These are phyloP conservation scores for Marmota flaviventris DNA, from an alignment of 2,113 vertebrate genomes.

Conservation along the genomic window DNA sequence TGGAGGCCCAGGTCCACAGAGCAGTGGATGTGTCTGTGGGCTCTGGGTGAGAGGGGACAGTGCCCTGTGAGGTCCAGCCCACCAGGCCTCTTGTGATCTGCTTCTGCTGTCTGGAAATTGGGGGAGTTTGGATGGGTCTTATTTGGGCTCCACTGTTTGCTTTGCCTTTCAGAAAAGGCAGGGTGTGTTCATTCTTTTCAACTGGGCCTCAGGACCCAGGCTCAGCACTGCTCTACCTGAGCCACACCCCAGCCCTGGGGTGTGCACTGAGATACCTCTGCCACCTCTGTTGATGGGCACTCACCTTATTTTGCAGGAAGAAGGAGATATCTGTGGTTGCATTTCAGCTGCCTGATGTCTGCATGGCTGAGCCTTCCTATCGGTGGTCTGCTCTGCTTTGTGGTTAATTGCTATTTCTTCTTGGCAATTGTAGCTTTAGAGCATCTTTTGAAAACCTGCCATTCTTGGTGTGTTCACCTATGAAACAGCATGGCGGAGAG, in stretches of 20 bases:
- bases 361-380: neutral
- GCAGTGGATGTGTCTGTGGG: neutral
- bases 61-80: neutral
- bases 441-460: neutral
- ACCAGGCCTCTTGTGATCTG: neutral
- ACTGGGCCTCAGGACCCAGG: neutral
- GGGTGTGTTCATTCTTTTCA: neutral
- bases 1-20: neutral
- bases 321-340: neutral
- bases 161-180: conserved; percentile 18
- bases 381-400: neutral
- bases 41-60: neutral
- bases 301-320: neutral
- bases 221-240: neutral
- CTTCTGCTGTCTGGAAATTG: neutral
- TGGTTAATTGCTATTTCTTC: neutral
- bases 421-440: neutral
- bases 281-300: neutral
- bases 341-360: neutral
- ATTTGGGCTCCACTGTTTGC: neutral
- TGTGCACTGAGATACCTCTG: neutral
- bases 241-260: neutral
- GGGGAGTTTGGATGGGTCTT: neutral
- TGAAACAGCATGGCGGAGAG: too few species aligned
- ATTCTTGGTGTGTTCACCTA: too few species aligned